phyloP scores from a whole-genome alignment of 2,888 invertebrate genomes.

The Ectobius pallidus region DNA sequence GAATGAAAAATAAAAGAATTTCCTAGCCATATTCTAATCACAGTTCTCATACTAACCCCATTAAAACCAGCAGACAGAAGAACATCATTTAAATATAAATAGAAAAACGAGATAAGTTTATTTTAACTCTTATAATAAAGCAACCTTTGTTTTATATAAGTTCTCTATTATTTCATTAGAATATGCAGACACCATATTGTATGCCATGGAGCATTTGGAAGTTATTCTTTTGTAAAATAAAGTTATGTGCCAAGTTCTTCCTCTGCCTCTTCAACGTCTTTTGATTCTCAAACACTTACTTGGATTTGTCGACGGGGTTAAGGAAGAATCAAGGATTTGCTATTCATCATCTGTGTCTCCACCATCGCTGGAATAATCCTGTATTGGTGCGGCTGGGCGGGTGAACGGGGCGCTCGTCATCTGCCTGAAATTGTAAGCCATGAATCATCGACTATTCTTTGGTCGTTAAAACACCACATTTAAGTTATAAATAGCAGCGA shows the following conservation, averaged over 20 bases:
- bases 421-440: conserved; percentile 62
- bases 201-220: neutral
- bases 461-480: no score
- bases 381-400: conserved; percentile 62
- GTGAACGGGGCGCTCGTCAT: conserved; percentile 60
- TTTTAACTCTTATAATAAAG: conserved; percentile 3
- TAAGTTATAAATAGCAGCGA: no score
- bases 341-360: conserved; percentile 92
- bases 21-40: conserved; percentile 20
- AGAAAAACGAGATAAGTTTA: conserved; percentile 17
- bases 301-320: conserved; percentile 6
- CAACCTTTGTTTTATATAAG: neutral
- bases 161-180: conserved; percentile 8
- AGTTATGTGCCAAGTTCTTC: neutral
- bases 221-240: conserved; percentile 5
- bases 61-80: neutral
- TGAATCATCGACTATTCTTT: no score
- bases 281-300: conserved; percentile 17
- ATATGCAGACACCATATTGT: neutral
- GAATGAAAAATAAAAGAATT: conserved; percentile 8
- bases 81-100: conserved; percentile 18
- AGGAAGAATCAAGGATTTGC: conserved; percentile 6
- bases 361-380: conserved; percentile 85
- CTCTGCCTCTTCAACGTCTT: neutral
- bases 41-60: neutral